Evolutionary conservation across 2,797 vertebrate genomes (phyloP).

Genomic region (Limnodromus scolopaceus): DNA sequence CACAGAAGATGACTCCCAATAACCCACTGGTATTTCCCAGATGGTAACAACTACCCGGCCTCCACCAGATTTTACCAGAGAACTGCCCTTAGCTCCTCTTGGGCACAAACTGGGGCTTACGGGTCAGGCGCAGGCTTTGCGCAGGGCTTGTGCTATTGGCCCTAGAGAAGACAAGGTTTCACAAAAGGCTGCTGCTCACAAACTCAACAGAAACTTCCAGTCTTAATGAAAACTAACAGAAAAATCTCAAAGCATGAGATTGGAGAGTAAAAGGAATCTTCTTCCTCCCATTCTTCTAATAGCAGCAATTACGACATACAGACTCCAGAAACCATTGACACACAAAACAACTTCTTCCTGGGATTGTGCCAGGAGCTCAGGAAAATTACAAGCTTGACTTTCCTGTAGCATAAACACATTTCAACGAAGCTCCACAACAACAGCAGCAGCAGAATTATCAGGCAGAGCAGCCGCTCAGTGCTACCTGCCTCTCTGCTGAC

Average conservation of each 20-base stretch:
- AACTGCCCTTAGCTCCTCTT: not conserved
- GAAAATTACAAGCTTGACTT: not conserved
- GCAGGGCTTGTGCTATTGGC: not conserved
- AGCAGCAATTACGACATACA: not conserved
- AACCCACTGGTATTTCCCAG: not conserved
- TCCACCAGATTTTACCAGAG: not conserved
- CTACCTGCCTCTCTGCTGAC: not conserved
- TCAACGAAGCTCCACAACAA: not conserved
- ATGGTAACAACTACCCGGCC: not conserved
- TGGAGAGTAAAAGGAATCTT: not conserved
- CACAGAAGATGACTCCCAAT: not conserved
- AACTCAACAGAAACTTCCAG: not conserved
- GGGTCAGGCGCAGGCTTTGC: not conserved
- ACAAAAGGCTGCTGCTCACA: not conserved
- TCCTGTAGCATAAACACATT: constrained; percentile 25
- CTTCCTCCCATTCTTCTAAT: not conserved
- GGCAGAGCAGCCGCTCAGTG: not conserved
- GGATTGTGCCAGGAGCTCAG: not conserved
- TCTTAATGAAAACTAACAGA: not conserved
- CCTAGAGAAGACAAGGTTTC: not conserved
- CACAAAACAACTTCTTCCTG: not conserved
- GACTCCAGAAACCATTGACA: not conserved
- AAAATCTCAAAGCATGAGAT: not conserved
- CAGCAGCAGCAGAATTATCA: not conserved
- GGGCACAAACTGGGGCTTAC: not conserved